Evolutionary conservation across 1,140 invertebrate species (phyloP).

Genomic region (Brachionus sp.): DNA sequence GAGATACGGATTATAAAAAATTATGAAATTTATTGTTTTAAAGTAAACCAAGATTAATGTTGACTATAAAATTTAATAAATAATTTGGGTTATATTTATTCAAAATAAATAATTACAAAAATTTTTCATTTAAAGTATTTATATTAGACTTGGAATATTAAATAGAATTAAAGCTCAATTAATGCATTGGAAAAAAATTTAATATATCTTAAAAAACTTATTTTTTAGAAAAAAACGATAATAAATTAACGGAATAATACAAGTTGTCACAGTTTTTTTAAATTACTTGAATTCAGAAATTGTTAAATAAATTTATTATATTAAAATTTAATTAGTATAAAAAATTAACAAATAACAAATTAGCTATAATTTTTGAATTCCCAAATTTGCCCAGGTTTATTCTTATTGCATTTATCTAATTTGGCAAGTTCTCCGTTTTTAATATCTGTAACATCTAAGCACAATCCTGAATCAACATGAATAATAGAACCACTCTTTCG

Average conservation of each 20-base stretch:
- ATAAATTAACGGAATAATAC: no score
- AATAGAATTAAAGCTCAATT: no score
- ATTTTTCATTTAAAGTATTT: no score
- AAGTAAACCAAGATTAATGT: background rate
- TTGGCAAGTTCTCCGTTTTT: constrained; percentile 49
- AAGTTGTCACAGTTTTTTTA: background rate
- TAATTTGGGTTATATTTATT: no score
- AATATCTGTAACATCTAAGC: constrained; percentile 50
- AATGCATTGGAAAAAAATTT: no score
- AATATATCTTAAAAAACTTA: no score
- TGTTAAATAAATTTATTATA: background rate
- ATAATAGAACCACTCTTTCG: constrained; percentile 49
- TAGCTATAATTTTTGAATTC: constrained; percentile 47
- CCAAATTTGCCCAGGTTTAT: constrained; percentile 52
- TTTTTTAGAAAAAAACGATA: no score
- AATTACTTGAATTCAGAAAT: background rate
- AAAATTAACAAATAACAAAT: constrained; percentile 19
- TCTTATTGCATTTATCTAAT: constrained; percentile 50
- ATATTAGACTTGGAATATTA: no score
- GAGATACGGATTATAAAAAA: constrained; percentile 41
- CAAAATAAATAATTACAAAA: no score
- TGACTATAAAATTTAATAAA: background rate
- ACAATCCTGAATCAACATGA: constrained; percentile 49
- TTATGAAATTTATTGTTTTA: background rate
- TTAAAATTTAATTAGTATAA: background rate